phyloP scores from a whole-genome alignment of 2,113 vertebrate species.

The Ictalurus punctatus region DNA sequence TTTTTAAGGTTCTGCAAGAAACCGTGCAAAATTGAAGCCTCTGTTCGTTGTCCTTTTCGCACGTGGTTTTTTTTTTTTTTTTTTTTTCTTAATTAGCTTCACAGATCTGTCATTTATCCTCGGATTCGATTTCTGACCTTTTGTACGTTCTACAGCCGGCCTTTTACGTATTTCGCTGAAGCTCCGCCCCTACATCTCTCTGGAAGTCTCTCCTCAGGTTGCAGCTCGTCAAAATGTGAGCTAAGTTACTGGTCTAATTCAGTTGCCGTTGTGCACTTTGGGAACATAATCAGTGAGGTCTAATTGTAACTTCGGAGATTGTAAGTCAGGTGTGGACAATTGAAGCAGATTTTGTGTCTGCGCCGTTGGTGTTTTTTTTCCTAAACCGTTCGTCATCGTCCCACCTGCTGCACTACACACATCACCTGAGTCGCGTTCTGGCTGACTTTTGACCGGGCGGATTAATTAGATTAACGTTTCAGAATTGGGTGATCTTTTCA shows the following conservation, averaged over 20 bases:
- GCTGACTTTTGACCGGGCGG: background rate
- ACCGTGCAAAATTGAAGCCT: background rate
- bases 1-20: background rate
- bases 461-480: background rate
- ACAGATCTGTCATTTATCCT: background rate
- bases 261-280: background rate
- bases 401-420: background rate
- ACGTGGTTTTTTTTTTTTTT: too few relatives aligned
- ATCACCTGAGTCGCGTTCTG: background rate
- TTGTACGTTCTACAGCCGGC: background rate
- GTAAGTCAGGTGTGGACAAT: background rate
- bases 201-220: background rate
- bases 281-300: background rate
- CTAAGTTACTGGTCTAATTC: background rate
- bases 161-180: background rate
- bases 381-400: background rate
- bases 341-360: background rate
- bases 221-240: background rate
- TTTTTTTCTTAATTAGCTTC: too few relatives aligned
- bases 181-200: background rate
- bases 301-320: background rate
- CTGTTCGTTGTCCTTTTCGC: too few relatives aligned
- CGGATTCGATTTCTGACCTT: background rate
- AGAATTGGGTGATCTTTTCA: background rate
- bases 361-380: background rate